Conservation (phyloP, 2,113 vertebrate species). For the Sebastes schlegelii region DNA sequence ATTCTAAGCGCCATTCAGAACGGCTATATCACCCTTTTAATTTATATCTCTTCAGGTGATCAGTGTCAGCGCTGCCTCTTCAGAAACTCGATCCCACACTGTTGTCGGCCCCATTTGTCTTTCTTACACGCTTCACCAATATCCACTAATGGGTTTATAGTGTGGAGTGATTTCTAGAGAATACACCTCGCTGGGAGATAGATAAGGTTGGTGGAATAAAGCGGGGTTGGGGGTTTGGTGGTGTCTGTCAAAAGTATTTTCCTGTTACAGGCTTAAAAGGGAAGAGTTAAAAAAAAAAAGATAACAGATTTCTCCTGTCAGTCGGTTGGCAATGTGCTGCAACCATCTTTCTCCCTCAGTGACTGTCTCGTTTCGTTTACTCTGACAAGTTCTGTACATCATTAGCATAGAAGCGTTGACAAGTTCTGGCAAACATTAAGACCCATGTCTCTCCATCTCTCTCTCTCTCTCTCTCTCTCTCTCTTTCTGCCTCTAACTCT, state of each 20-base stretch:
- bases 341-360: constrained; percentile 11
- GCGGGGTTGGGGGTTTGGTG: neutral
- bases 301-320: constrained; percentile 26
- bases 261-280: constrained; percentile 8
- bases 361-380: constrained; percentile 17
- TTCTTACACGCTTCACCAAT: constrained; percentile 36
- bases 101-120: constrained; percentile 38
- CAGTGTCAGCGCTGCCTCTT: constrained; percentile 17
- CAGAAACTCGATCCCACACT: constrained; percentile 2
- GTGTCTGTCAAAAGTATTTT: constrained; percentile 31
- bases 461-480: neutral
- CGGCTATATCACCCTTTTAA: neutral
- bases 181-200: constrained; percentile 5
- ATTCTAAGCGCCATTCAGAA: neutral
- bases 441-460: neutral
- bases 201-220: neutral
- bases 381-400: neutral
- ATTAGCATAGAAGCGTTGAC: neutral
- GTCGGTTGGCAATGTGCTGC: neutral
- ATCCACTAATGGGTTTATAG: constrained; percentile 46
- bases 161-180: constrained; percentile 39
- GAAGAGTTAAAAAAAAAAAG: neutral
- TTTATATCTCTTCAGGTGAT: constrained; percentile 26
- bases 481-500: neutral
- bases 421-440: neutral